phyloP scores from a whole-genome alignment of 2,797 vertebrate genomes.

The Siniperca scherzeri region DNA sequence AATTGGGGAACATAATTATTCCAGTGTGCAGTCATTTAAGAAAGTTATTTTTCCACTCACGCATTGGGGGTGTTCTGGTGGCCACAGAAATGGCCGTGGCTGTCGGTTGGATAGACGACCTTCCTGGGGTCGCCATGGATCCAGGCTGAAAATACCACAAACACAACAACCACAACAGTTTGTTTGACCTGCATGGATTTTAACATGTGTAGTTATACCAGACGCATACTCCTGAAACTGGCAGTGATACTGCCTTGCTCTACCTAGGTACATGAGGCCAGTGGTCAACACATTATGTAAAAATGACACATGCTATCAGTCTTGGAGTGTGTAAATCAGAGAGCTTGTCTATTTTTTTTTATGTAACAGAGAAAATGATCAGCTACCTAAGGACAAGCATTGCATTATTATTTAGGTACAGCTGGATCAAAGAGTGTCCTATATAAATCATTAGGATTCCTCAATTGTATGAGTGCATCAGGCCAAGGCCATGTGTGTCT shows the following conservation, averaged over 20 bases:
- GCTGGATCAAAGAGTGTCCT: not conserved
- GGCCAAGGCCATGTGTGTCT: not conserved
- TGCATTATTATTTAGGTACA: not conserved
- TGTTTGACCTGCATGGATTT: not conserved
- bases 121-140: slow-evolving; percentile 95
- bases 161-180: not conserved
- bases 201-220: not conserved
- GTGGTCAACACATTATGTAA: slow-evolving; percentile 5
- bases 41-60: slow-evolving; percentile 85
- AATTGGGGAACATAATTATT: slow-evolving; percentile 54
- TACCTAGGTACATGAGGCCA: not conserved
- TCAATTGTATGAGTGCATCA: slow-evolving; percentile 10
- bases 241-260: not conserved
- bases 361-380: not conserved
- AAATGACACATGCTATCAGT: slow-evolving; percentile 8
- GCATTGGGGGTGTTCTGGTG: slow-evolving; percentile 92
- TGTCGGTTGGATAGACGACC: slow-evolving; percentile 95
- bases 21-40: slow-evolving; percentile 22
- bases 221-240: not conserved
- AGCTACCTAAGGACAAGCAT: not conserved
- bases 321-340: not conserved
- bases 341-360: not conserved
- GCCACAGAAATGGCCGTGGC: slow-evolving; percentile 95
- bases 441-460: slow-evolving; percentile 3
- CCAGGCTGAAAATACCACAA: slow-evolving; percentile 89